phyloP scores from a whole-genome alignment of 2,888 invertebrate species.

The Holacanthella duospinosa region DNA sequence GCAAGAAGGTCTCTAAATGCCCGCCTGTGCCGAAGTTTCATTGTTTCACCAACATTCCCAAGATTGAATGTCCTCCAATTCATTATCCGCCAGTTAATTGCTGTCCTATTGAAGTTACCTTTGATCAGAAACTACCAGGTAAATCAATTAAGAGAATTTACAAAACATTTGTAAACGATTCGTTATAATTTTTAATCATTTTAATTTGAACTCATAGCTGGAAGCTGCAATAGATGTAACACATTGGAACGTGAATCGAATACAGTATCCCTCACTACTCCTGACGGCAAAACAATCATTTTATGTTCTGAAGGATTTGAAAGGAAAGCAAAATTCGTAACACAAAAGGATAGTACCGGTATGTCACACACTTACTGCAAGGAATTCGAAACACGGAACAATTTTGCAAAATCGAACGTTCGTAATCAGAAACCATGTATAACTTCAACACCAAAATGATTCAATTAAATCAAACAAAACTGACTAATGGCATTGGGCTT shows the following conservation, averaged over 20 bases:
- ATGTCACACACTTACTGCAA: slow-evolving; percentile 1
- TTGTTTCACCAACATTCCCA: neutral
- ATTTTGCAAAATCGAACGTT: neutral
- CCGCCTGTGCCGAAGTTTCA: neutral
- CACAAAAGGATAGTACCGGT: neutral
- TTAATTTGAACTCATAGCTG: too few species aligned
- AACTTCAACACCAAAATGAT: neutral
- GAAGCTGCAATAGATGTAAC: neutral
- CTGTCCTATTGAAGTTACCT: neutral
- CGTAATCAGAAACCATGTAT: neutral
- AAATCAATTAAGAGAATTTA: neutral
- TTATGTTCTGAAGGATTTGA: slow-evolving; percentile 2
- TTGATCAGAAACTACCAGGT: neutral
- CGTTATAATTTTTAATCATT: neutral
- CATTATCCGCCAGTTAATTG: neutral
- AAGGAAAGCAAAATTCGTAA: neutral
- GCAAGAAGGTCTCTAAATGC: neutral
- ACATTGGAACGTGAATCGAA: neutral
- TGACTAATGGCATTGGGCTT: too few species aligned
- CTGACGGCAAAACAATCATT: neutral
- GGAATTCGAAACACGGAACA: neutral
- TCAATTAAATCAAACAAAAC: too few species aligned
- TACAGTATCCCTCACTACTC: neutral
- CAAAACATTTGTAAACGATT: neutral
- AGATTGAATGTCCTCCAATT: neutral